Conservation (phyloP, 2,888 invertebrate genomes). For the Macrosiphum euphorbiae region DNA sequence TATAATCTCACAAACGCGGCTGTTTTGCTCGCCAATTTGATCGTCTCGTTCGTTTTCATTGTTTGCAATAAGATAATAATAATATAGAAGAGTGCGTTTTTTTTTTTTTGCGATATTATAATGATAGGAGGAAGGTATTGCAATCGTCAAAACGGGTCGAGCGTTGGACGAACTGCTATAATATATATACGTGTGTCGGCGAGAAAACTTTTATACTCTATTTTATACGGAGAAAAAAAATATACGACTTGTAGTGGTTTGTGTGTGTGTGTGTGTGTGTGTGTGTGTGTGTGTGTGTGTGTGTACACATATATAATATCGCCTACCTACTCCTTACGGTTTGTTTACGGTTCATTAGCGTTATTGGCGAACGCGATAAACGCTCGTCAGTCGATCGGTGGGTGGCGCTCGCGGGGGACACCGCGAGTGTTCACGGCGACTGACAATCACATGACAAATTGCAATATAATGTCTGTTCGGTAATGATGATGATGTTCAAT, state of each 20-base stretch:
- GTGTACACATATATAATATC: neutral
- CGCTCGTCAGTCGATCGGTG: neutral
- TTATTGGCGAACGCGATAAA: neutral
- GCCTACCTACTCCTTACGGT: neutral
- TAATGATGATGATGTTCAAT: slow-evolving; percentile 14
- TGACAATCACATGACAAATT: slow-evolving; percentile 39
- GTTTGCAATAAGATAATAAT: neutral
- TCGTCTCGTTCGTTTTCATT: neutral
- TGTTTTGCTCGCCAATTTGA: neutral
- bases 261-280: neutral
- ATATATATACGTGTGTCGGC: neutral
- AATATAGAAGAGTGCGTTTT: neutral
- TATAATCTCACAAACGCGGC: neutral
- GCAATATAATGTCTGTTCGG: neutral
- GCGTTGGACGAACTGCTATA: neutral
- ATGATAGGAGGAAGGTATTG: neutral
- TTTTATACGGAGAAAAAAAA: neutral
- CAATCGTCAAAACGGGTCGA: neutral
- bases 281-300: neutral
- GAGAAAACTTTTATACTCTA: neutral
- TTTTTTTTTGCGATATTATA: neutral
- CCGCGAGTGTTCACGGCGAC: slow-evolving; percentile 22
- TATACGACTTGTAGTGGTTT: neutral
- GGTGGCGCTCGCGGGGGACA: neutral
- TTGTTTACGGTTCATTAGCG: slow-evolving; percentile 24